Percentiles rank a stretch among this genome's conserved stretches.
Conservation (phyloP, 1,140 invertebrate species). For the Luehdorfia chinensis region DNA sequence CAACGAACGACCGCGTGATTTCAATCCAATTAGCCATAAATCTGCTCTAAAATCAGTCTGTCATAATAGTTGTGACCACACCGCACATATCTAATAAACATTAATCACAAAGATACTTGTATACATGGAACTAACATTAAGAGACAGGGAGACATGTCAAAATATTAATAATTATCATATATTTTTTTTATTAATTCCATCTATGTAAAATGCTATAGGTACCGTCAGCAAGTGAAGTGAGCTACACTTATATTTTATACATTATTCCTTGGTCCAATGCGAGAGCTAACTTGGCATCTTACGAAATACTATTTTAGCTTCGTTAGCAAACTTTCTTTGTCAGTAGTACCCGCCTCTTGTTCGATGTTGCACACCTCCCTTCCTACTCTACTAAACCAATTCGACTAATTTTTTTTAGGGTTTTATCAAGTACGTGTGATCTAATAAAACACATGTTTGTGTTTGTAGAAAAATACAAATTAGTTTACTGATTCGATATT, state of each 20-base stretch:
- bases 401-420: not conserved
- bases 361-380: conserved; percentile 42
- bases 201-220: conserved; percentile 57
- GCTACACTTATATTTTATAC: conserved; percentile 61
- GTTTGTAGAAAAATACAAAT: too few relatives aligned
- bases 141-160: conserved; percentile 50
- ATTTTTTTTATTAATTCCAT: conserved; percentile 30
- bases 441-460: too few relatives aligned
- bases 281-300: conserved; percentile 67
- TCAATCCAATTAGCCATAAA: conserved; percentile 30
- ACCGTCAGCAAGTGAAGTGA: conserved; percentile 62
- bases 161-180: conserved; percentile 47
- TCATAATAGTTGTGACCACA: conserved; percentile 35
- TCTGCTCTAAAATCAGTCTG: conserved; percentile 50
- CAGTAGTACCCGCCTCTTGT: conserved; percentile 23
- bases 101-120: conserved; percentile 63
- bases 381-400: conserved; percentile 17
- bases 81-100: conserved; percentile 38
- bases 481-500: too few relatives aligned
- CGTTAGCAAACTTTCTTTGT: conserved; percentile 31
- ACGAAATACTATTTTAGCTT: conserved; percentile 49
- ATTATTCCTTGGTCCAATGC: conserved; percentile 69
- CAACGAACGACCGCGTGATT: conserved; percentile 26
- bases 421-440: too few relatives aligned
- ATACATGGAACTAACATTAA: conserved; percentile 63